phyloP scores from a whole-genome alignment of 2,113 vertebrate genomes.

The Crotalus horridus region DNA sequence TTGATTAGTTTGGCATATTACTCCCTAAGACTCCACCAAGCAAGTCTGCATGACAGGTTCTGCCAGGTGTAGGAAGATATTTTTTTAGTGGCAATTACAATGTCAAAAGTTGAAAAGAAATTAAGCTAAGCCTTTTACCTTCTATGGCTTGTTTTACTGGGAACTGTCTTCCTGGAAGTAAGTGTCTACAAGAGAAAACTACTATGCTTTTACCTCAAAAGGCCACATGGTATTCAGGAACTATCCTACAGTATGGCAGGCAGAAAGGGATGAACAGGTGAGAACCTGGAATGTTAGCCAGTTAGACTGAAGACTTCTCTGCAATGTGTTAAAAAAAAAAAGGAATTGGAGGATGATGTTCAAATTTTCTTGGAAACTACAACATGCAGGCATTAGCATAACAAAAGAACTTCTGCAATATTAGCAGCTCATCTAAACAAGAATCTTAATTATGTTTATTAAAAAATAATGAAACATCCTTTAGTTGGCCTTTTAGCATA shows the following conservation, averaged over 20 bases:
- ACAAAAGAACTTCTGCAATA: not conserved
- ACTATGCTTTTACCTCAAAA: too few species aligned
- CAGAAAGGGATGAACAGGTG: not conserved
- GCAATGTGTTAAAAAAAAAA: not conserved
- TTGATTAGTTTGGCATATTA: conserved; percentile 51
- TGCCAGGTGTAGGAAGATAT: conserved; percentile 49
- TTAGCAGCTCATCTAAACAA: not conserved
- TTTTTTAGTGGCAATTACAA: conserved; percentile 21
- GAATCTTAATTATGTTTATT: not conserved
- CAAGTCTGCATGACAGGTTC: conserved; percentile 22
- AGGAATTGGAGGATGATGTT: not conserved
- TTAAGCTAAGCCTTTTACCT: not conserved
- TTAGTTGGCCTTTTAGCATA: not conserved
- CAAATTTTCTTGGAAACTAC: not conserved
- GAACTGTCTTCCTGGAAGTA: not conserved
- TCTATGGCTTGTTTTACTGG: accelerated
- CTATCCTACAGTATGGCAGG: too few species aligned
- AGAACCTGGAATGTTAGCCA: too few species aligned
- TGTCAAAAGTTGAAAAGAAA: accelerated
- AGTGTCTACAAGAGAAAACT: not conserved
- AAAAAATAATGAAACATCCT: not conserved
- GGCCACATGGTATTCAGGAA: not conserved
- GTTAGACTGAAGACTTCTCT: not conserved
- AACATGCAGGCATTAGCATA: too few species aligned
- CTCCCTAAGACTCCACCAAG: conserved; percentile 43